Base-by-base conservation (phyloP, 2,888 invertebrate species). In the Allygus modestus region DNA sequence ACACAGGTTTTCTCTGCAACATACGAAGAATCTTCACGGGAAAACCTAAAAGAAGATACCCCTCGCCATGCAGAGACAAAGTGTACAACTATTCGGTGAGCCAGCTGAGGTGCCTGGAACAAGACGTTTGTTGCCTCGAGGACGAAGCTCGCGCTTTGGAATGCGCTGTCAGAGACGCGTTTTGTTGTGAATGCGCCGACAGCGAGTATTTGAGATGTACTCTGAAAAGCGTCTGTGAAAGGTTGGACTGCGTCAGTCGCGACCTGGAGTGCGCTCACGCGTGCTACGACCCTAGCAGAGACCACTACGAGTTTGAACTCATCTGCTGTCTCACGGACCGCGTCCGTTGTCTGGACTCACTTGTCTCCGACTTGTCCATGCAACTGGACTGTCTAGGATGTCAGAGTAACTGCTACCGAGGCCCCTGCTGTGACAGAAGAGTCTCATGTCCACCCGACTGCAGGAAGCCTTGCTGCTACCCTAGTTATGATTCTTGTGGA, bases 11-110 rank as follows among this genome's bases (percentile, higher is more conserved):
- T 65, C 20, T 65, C 2, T 65, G 17, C 28, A 65, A 65, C 4
- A 28, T 65, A 28, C 65, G 65, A 65, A 65, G 28, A 65, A 28
- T 65, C 26, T 65, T 65, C 31, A 65, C 65, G 12, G 65, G 65
- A 28, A 11, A 17, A 65, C 31, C 65, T 15, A 31, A n/a, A 65
- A 28, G 26, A 65, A 28, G 12, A 65, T 28, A 15, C 28, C 15
- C 26, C 28, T 65, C 65, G 17, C 65, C 65, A 12, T 28, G 28
- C 65, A 26, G 31, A 65, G 65, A n/a, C 26, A 31, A 65, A 65
- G 65, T 31, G 28, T 65, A 65, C 17, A 17, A 5, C 20, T 28
- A 65, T 23, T 23, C 54, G 0, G 0, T 23, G 15, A 65, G 31
- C 31, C 65, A 65, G 12, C 28, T 65, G 28, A 65, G 15, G 15